Conservation (phyloP, 2,113 vertebrate genomes). For the Piliocolobus tephrosceles region DNA sequence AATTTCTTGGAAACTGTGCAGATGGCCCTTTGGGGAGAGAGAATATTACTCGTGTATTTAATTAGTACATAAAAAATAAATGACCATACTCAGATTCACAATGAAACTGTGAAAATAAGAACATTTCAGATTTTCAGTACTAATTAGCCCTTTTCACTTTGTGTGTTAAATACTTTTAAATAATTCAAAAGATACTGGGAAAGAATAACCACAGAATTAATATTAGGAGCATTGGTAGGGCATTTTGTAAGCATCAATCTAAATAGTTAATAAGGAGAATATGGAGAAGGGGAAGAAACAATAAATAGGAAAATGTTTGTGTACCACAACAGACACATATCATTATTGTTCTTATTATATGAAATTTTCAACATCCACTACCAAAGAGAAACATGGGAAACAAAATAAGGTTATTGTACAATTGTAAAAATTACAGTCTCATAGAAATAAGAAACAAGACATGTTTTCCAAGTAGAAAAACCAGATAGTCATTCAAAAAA, state of each 20-base stretch:
- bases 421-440: conserved; percentile 29
- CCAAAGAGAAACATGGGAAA: conserved; percentile 19
- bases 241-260: conserved; percentile 33
- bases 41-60: background rate
- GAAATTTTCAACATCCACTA: conserved; percentile 10
- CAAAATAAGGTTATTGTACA: conserved; percentile 46
- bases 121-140: conserved; percentile 43
- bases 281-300: conserved; percentile 36
- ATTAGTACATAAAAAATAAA: conserved; percentile 42
- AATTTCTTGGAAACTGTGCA: conserved; percentile 4
- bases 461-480: conserved; percentile 41
- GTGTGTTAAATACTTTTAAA: conserved; percentile 30
- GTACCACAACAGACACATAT: background rate
- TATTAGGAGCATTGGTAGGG: background rate
- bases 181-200: conserved; percentile 16
- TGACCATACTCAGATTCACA: conserved; percentile 10
- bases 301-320: conserved; percentile 34
- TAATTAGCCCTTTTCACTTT: conserved; percentile 14
- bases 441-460: conserved; percentile 44
- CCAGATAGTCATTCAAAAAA: conserved; percentile 25
- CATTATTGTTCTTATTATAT: background rate
- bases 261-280: conserved; percentile 37
- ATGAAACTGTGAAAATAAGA: conserved; percentile 33
- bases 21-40: background rate
- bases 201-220: conserved; percentile 45